Conservation (phyloP, 2,888 invertebrate species). For the Agrotis segetum region DNA sequence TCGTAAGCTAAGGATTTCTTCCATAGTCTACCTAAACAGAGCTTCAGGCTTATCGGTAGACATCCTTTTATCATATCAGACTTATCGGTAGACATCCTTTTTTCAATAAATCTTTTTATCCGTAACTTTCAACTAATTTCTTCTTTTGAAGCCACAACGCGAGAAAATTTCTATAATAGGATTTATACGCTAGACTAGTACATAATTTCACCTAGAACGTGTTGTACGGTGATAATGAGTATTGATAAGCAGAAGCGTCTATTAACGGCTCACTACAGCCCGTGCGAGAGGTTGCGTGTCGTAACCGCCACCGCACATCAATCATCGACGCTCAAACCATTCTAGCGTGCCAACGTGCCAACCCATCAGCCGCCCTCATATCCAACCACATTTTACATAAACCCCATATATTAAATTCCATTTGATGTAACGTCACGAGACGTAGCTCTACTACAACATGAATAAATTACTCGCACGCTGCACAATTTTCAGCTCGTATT, state of each 20-base stretch:
- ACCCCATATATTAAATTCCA: slow-evolving; percentile 83
- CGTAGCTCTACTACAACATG: slow-evolving; percentile 72
- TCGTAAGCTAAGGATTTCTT: neutral
- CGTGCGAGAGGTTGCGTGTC: slow-evolving; percentile 45
- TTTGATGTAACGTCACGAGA: slow-evolving; percentile 70
- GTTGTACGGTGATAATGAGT: neutral
- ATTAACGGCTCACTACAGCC: slow-evolving; percentile 16
- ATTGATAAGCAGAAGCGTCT: neutral
- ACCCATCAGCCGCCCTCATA: slow-evolving; percentile 52
- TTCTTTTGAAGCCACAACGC: neutral
- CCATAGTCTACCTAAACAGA: neutral
- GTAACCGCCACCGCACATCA: slow-evolving; percentile 60
- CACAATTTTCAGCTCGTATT: slow-evolving; percentile 73
- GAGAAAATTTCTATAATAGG: neutral
- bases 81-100: no score
- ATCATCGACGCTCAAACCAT: slow-evolving; percentile 56
- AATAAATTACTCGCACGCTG: slow-evolving; percentile 77
- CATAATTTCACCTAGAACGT: neutral
- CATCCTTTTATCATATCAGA: neutral
- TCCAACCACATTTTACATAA: slow-evolving; percentile 70
- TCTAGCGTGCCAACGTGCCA: slow-evolving; percentile 49
- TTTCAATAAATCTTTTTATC: no score
- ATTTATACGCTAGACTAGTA: neutral
- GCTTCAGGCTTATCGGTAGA: no score
- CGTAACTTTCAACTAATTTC: no score